Base-by-base conservation (phyloP, 1,140 invertebrate genomes). In the Heliconius congener region DNA sequence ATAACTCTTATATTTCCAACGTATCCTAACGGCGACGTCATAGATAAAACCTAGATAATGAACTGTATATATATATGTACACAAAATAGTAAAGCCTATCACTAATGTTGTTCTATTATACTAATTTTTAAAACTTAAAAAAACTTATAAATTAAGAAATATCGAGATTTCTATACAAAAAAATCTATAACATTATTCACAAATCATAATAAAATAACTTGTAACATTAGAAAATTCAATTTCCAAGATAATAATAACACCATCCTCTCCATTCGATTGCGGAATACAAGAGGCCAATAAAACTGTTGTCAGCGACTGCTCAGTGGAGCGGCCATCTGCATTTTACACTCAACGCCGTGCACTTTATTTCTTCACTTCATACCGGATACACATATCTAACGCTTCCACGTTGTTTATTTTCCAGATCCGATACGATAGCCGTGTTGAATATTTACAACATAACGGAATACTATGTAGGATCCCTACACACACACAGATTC, bases 291-390 rank as follows among this genome's bases (percentile, higher is more conserved):
- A 85, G 84, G 80, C 79, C 85, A 87, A 87, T 91, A 92, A 90
- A 92, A 87, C 88, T 85, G 82, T 86, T 84, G 71, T 72, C 81
- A 84, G 82, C 84, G 85, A 81, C 84, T 84, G 86, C 84, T 91
- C 89, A 88, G 80, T 80, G 86, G 81, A 87, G 85, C 87, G 85
- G 85, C 84, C 83, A 90, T 92, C 86, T 92, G 88, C 89, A 92
- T 91, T 92, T 92, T 91, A 91, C 85, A 86, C 88, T 86, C 84
- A 84, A 85, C 80, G 83, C 84, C 79, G 88, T 85, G 79, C 82
- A 85, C 82, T 86, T 87, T 86, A 85, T 87, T 88, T 83, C 82
- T 86, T 90, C 88, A 88, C 85, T 88, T 86, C 88, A 87, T 87
- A 87, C 78, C 77, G 82, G 79, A 82, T 81, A 84, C 76, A 83